These are phyloP conservation scores for Drosophila erecta DNA, from an alignment of 1,140 invertebrate genomes.

Conservation along the genomic window DNA sequence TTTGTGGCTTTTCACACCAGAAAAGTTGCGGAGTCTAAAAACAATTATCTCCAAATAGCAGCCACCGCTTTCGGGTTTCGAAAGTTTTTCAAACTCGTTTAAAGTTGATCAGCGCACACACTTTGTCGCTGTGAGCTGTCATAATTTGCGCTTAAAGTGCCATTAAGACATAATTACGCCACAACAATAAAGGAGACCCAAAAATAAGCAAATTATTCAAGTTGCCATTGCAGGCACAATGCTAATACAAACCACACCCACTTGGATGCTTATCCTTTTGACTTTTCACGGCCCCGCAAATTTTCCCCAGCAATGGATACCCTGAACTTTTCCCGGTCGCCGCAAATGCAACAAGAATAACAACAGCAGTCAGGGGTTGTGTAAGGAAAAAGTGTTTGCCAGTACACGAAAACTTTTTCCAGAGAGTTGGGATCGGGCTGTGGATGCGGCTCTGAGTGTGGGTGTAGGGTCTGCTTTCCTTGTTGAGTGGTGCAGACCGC, in stretches of 20 bases:
- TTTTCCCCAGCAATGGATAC: constrained; percentile 42
- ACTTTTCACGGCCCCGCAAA: constrained; percentile 27
- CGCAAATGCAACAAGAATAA: constrained; percentile 55
- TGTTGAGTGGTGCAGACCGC: constrained; percentile 61
- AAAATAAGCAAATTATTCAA: constrained; percentile 68
- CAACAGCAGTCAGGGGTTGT: constrained; percentile 23
- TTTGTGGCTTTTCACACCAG: not conserved
- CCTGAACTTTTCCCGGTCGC: constrained; percentile 50
- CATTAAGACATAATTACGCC: constrained; percentile 65
- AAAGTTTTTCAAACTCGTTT: constrained; percentile 50
- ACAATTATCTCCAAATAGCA: constrained; percentile 42
- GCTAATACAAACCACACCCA: constrained; percentile 37
- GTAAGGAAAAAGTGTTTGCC: constrained; percentile 61
- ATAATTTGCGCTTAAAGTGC: constrained; percentile 56
- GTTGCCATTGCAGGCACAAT: constrained; percentile 42
- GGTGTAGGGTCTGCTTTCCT: constrained; percentile 21
- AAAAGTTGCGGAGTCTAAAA: constrained; percentile 9
- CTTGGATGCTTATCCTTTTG: constrained; percentile 25
- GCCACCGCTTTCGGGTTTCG: constrained; percentile 1
- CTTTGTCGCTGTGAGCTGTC: constrained; percentile 16
- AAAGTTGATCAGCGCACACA: constrained; percentile 42
- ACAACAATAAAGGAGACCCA: constrained; percentile 50
- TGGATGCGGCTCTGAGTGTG: not conserved
- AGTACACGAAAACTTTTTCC: constrained; percentile 65
- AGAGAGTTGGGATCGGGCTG: constrained; percentile 11